Evolutionary conservation across 2,113 vertebrate species (phyloP).

Genomic region (Saimiri boliviensis): DNA sequence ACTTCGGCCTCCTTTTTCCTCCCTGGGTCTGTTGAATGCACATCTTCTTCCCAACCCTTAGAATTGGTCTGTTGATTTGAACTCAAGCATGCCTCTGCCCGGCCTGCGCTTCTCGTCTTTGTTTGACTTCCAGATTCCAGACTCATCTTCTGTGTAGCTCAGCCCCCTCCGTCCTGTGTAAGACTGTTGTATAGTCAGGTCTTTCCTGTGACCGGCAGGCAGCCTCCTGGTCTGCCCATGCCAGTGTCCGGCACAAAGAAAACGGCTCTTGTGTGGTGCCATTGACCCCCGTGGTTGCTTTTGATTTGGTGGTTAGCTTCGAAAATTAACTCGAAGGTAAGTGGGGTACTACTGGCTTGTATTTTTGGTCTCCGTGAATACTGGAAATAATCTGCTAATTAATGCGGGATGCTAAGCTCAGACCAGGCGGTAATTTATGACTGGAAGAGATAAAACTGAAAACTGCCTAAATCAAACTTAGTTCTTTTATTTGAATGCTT

Average conservation of each 20-base stretch:
- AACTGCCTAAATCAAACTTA: not conserved
- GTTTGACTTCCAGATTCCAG: not conserved
- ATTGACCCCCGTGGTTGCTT: not conserved
- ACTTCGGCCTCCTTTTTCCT: not conserved
- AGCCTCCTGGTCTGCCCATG: not conserved
- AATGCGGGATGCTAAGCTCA: not conserved
- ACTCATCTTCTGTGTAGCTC: not conserved
- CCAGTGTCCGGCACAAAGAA: not conserved
- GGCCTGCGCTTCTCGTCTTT: not conserved
- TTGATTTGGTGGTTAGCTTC: not conserved
- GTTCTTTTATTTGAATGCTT: not conserved
- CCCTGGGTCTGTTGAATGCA: not conserved
- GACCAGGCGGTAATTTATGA: not conserved
- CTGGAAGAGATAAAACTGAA: not conserved
- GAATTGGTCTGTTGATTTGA: not conserved
- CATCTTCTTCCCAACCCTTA: not conserved
- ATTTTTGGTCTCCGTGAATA: not conserved
- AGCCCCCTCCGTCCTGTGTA: not conserved
- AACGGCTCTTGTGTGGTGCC: not conserved
- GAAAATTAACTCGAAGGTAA: not conserved
- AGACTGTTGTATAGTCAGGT: not conserved
- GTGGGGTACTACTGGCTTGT: not conserved
- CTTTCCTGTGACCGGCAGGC: fast-evolving
- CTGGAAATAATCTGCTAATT: not conserved
- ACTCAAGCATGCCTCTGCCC: not conserved